Base-by-base conservation (phyloP, 2,888 invertebrate species). In the Agrenia bidenticulata region DNA sequence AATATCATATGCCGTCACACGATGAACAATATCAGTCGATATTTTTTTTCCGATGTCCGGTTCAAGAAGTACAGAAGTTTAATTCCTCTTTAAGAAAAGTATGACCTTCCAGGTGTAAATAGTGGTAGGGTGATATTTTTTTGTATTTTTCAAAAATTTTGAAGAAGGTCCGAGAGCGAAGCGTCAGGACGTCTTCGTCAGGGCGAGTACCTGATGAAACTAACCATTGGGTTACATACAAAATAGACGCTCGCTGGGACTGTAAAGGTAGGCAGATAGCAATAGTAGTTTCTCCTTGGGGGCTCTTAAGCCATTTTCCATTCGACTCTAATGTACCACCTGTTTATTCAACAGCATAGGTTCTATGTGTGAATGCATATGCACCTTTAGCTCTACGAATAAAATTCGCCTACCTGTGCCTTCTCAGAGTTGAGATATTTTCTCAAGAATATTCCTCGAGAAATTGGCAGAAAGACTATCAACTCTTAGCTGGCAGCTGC, bases 201-300 rank as follows among this genome's bases (percentile, higher is more conserved):
- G 69, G 69, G 64, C 70, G 68, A 67, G 70, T 70, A 70, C 72
- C 70, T 70, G 66, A 68, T 64, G 70, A 70, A 70, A 73, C 72
- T 73, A 66, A 73, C 58, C 45, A 45, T 45, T 45, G n/a, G 15
- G 45, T 15, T 15, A 15, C 15, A 19, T 19, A 45, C 19, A 17
- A 17, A 19, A 15, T 45, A 45, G 15, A 5, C 5, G n/a, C 15
- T 9, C 19, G 2, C 4, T 45, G 45, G 45, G 15, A 17, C 45
- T 45, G 45, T 17, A 15, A 4, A 45, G n/a, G 19, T 45, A 45
- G n/a, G 45, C 45, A 15, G 32, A 4, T 32, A 32, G 32, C n/a
- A n/a, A 39, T 39, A 39, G 39, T 15, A 39, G 45, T 45, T 45
- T 45, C 45, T 45, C 45, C 45, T 45, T 45, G n/a, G 45, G 45